phyloP scores from a whole-genome alignment of 2,888 invertebrate species.

The Cheiracanthium punctorium region DNA sequence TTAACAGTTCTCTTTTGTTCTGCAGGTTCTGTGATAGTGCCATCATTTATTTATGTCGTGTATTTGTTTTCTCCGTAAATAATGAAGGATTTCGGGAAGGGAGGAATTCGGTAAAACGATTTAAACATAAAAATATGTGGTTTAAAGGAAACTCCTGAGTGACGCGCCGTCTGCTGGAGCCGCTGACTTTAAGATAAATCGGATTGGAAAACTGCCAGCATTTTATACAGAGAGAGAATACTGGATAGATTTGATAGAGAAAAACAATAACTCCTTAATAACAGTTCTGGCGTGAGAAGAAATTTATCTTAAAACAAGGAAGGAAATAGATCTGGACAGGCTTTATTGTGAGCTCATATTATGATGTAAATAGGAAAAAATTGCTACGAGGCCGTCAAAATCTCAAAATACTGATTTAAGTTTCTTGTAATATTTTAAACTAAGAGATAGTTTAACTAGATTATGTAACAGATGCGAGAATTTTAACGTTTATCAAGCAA shows the following conservation, averaged over 20 bases:
- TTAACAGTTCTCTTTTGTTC: neutral
- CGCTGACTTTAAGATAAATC: constrained; percentile 8
- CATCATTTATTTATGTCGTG: constrained; percentile 1
- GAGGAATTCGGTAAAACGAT: neutral
- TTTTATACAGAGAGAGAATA: neutral
- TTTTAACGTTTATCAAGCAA: too few relatives aligned
- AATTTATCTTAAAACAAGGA: neutral
- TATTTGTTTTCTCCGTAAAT: neutral
- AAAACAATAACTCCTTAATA: constrained; percentile 6
- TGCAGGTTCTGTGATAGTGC: neutral
- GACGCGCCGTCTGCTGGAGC: neutral
- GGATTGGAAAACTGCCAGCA: neutral
- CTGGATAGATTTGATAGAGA: neutral
- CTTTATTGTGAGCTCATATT: neutral
- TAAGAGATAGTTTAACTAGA: too few relatives aligned
- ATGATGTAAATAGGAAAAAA: too few relatives aligned
- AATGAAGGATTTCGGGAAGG: neutral
- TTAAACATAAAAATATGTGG: constrained; percentile 5
- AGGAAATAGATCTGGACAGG: neutral
- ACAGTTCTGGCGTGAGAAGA: neutral
- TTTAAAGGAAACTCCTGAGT: neutral
- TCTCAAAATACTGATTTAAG: too few relatives aligned
- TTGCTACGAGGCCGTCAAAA: too few relatives aligned
- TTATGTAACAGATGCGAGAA: too few relatives aligned
- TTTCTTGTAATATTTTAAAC: too few relatives aligned